These are phyloP conservation scores for Leptinotarsa tumamoca DNA, from an alignment of 2,888 invertebrate genomes.

Conservation along the genomic window DNA sequence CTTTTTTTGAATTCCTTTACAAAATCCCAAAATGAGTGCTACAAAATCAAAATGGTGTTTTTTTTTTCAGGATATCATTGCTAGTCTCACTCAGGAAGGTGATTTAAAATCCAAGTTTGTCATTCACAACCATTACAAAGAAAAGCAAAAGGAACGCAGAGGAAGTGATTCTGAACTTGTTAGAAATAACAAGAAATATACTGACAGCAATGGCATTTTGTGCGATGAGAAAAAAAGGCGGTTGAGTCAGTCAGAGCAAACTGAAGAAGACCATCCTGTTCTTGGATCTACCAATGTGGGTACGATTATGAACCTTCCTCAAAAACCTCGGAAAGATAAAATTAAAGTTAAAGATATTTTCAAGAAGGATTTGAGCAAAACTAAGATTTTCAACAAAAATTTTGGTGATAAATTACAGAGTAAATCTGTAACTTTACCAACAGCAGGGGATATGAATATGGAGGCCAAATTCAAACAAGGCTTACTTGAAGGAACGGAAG, in stretches of 20 bases:
- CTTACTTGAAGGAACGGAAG: conserved; percentile 67
- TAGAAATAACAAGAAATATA: conserved; percentile 58
- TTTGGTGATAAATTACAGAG: conserved; percentile 66
- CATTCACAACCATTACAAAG: conserved; percentile 59
- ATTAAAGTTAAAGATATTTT: conserved; percentile 62
- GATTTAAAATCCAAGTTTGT: conserved; percentile 56
- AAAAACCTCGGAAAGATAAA: conserved; percentile 63
- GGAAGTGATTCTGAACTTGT: conserved; percentile 69
- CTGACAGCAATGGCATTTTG: conserved; percentile 74
- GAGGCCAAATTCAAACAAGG: conserved; percentile 74
- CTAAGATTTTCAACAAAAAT: conserved; percentile 69
- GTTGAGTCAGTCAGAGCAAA: conserved; percentile 69
- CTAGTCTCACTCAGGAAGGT: conserved; percentile 48
- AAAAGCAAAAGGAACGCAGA: conserved; percentile 67
- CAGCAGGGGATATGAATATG: conserved; percentile 66
- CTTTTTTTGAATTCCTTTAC: too few relatives aligned
- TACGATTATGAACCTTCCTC: conserved; percentile 70
- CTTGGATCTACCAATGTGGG: conserved; percentile 80
- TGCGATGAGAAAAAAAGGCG: conserved; percentile 76
- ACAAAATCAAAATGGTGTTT: background rate
- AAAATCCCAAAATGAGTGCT: too few relatives aligned
- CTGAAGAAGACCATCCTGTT: conserved; percentile 57
- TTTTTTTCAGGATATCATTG: conserved; percentile 48
- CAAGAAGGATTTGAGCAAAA: conserved; percentile 65
- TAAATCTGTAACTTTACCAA: conserved; percentile 61